A percentile compares a stretch with the other conserved stretches of the same genome.
Conservation (phyloP, 2,797 vertebrate genomes). For the Parambassis ranga region DNA sequence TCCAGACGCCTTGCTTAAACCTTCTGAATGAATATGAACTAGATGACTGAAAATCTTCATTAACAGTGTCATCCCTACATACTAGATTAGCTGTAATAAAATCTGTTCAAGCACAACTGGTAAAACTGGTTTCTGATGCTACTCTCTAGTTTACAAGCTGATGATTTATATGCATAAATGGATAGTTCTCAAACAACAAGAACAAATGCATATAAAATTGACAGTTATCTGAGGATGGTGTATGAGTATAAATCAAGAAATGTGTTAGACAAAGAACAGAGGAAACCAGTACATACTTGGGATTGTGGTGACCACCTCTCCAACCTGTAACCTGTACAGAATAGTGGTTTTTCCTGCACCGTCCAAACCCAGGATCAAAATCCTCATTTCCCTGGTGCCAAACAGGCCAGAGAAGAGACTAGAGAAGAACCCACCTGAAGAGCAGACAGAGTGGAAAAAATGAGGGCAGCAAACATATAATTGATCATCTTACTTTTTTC, state of each 20-base stretch:
- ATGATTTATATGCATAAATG: not conserved
- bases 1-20: no score
- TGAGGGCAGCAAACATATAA: not conserved
- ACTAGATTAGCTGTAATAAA: no score
- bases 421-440: conserved; percentile 92
- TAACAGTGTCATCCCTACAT: no score
- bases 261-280: not conserved
- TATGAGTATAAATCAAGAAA: not conserved
- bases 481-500: no score
- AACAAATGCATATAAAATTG: no score
- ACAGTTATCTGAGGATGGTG: no score
- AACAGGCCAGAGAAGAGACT: conserved; percentile 95
- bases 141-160: no score
- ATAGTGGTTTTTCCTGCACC: conserved; percentile 98
- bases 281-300: conserved; percentile 85
- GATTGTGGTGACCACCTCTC: conserved; percentile 98
- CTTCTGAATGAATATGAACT: no score
- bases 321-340: conserved; percentile 95
- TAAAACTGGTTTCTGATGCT: conserved; percentile 8
- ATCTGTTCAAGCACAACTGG: not conserved
- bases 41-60: no score
- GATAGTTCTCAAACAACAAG: not conserved
- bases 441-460: not conserved
- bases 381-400: conserved; percentile 97
- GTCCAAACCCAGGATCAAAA: conserved; percentile 95